These are phyloP conservation scores for Notospermus geniculatus DNA, from an alignment of 1,140 invertebrate species.

Conservation along the genomic window DNA sequence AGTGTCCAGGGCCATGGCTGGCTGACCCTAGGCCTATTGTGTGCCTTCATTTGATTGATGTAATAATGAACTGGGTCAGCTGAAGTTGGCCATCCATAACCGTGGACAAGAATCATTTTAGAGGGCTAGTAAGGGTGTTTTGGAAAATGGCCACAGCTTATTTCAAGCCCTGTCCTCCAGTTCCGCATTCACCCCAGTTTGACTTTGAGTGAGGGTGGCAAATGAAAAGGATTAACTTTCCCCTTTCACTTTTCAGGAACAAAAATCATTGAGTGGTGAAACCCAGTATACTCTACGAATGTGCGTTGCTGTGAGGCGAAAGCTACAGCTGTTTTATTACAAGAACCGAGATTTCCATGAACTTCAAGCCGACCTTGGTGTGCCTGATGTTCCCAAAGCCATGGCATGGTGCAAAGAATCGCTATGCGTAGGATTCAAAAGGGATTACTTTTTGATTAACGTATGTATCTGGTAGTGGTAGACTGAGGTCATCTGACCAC, in stretches of 20 bases:
- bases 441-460: conserved; percentile 76
- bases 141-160: too few species aligned
- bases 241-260: conserved; percentile 44
- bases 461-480: conserved; percentile 55
- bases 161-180: too few species aligned
- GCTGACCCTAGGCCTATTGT: too few species aligned
- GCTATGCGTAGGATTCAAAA: conserved; percentile 79
- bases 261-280: conserved; percentile 68
- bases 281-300: conserved; percentile 73
- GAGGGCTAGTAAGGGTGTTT: too few species aligned
- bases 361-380: conserved; percentile 69
- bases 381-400: conserved; percentile 80
- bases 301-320: conserved; percentile 84
- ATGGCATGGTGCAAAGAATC: conserved; percentile 83
- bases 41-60: too few species aligned
- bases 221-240: conserved; percentile 5
- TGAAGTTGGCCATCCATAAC: too few species aligned
- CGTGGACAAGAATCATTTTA: too few species aligned
- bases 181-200: conserved; percentile 28
- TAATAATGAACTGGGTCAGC: too few species aligned
- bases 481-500: not conserved
- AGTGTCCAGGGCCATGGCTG: too few species aligned
- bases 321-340: conserved; percentile 84
- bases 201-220: not conserved
- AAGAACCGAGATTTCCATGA: conserved; percentile 80